Conservation (phyloP, 2,888 invertebrate species). For the Sphecodes monilicornis region DNA sequence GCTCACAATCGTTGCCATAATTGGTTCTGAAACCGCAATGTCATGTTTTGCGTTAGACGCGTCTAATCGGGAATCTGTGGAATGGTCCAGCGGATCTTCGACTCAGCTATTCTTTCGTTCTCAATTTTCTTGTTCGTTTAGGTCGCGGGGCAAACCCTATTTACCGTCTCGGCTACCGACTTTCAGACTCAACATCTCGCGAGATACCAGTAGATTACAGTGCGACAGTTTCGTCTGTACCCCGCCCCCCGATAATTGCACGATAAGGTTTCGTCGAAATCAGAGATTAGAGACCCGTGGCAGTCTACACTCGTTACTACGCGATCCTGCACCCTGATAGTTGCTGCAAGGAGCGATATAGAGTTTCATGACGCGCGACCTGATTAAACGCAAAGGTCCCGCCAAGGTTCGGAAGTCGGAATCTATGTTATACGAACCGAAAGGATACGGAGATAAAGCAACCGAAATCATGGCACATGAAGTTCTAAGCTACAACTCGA, state of each 20-base stretch:
- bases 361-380: conserved; percentile 50
- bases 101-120: conserved; percentile 30
- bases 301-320: conserved; percentile 49
- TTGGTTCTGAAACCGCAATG: not conserved
- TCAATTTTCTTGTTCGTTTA: conserved; percentile 35
- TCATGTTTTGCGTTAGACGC: not conserved
- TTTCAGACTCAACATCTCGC: conserved; percentile 34
- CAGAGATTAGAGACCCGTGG: conserved; percentile 58
- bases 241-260: conserved; percentile 61
- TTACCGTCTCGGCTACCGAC: conserved; percentile 31
- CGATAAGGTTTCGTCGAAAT: conserved; percentile 65
- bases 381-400: conserved; percentile 52
- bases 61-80: conserved; percentile 35
- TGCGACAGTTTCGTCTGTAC: conserved; percentile 41
- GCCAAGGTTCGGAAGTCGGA: not conserved
- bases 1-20: conserved; percentile 12
- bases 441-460: conserved; percentile 13
- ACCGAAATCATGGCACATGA: conserved; percentile 3
- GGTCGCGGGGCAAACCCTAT: conserved; percentile 30
- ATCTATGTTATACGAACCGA: conserved; percentile 35
- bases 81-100: conserved; percentile 11
- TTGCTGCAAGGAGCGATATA: conserved; percentile 52
- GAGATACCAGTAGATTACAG: conserved; percentile 60
- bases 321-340: conserved; percentile 51
- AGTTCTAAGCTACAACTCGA: not conserved